These are phyloP conservation scores for Allygus modestus DNA, from an alignment of 2,888 invertebrate species.

Conservation along the genomic window DNA sequence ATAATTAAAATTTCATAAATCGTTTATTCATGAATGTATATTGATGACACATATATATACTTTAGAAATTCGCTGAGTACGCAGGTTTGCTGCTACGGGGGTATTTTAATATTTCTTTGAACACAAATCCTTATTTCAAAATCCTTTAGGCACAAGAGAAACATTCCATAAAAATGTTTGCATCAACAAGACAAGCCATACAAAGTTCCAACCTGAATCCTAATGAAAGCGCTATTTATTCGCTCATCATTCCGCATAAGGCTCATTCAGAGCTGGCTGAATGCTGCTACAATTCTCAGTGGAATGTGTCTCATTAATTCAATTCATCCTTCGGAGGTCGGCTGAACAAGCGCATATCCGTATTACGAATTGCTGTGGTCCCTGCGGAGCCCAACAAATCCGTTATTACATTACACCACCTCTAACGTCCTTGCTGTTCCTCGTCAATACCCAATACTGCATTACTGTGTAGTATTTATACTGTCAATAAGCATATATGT, in stretches of 20 bases:
- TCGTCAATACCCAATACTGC: no score
- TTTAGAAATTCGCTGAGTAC: no score
- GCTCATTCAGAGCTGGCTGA: conserved; percentile 1
- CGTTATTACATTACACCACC: background rate
- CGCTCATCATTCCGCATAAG: conserved; percentile 6
- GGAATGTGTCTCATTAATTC: conserved; percentile 24
- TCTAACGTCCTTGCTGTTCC: no score
- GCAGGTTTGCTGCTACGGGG: no score
- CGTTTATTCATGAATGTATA: no score
- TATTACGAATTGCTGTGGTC: background rate
- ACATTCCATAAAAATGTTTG: background rate
- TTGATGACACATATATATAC: no score
- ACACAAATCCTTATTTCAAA: no score
- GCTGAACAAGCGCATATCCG: background rate
- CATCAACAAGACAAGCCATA: background rate
- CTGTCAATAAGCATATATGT: background rate
- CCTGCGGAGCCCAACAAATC: background rate
- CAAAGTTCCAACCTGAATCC: background rate
- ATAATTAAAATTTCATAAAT: no score
- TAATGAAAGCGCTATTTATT: conserved; percentile 8
- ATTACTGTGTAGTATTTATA: no score
- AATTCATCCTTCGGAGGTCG: background rate
- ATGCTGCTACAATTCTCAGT: conserved; percentile 7
- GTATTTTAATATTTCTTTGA: no score
- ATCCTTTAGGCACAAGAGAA: no score